Evolutionary conservation across 2,797 vertebrate species (phyloP).

Genomic region (Cossypha polioptera): DNA sequence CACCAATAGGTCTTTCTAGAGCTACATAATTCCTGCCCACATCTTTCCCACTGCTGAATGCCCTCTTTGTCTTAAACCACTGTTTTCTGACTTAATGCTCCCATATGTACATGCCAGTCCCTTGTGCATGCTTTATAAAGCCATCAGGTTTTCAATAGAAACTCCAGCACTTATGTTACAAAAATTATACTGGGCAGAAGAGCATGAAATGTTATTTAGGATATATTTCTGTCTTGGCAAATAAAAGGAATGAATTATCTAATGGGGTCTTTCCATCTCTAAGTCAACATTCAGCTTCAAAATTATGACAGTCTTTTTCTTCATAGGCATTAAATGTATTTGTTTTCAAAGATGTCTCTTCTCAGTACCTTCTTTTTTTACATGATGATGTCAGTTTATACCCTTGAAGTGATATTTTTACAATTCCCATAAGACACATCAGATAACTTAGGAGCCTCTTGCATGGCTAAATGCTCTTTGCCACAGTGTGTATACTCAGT

Average conservation of each 20-base stretch:
- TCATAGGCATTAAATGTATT: background rate
- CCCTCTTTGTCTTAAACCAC: background rate
- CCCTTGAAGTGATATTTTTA: background rate
- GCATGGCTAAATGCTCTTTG: background rate
- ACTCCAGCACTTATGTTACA: background rate
- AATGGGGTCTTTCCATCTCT: slow-evolving; percentile 49
- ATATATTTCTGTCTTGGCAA: slow-evolving; percentile 40
- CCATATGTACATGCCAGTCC: background rate
- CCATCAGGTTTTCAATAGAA: background rate
- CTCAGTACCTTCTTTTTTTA: background rate
- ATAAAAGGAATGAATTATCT: slow-evolving; percentile 9
- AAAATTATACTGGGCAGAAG: slow-evolving; percentile 24
- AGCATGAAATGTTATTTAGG: slow-evolving; percentile 18
- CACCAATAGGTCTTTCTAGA: background rate
- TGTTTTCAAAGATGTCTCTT: background rate
- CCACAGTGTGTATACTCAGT: background rate
- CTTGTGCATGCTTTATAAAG: background rate
- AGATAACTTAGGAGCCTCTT: background rate
- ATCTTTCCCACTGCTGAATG: background rate
- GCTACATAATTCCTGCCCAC: background rate
- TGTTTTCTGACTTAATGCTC: background rate
- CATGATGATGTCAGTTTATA: background rate
- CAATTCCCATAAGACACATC: background rate
- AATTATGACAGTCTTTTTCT: background rate
- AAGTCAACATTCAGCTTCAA: slow-evolving; percentile 32